Percentiles rank a stretch among this genome's conserved stretches.
These are phyloP conservation scores for Atherinosoma microstoma DNA, from an alignment of 2,797 vertebrate genomes.

Conservation along the genomic window DNA sequence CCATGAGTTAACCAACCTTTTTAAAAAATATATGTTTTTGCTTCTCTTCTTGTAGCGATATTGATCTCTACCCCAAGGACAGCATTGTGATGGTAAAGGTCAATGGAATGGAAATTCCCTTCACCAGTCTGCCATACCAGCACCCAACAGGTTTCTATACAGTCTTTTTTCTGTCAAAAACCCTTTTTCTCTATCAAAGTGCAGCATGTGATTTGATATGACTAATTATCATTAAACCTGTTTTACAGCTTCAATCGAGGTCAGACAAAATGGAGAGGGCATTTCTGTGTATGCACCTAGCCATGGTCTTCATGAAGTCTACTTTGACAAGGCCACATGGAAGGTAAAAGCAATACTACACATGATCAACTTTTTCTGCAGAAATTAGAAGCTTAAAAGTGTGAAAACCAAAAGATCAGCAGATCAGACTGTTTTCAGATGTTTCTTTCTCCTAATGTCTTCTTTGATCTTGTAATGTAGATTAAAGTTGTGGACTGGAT, in stretches of 20 bases:
- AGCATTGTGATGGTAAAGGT: slow-evolving; percentile 75
- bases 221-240: not conserved
- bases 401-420: not conserved
- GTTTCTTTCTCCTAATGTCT: not conserved
- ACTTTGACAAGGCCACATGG: slow-evolving; percentile 73
- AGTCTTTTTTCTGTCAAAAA: not conserved
- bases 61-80: slow-evolving; percentile 79
- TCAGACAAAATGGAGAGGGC: slow-evolving; percentile 72
- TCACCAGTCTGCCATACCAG: slow-evolving; percentile 74
- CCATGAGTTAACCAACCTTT: slow-evolving; percentile 9
- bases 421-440: not conserved
- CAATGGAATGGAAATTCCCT: slow-evolving; percentile 78
- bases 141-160: slow-evolving; percentile 65
- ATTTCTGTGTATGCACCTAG: slow-evolving; percentile 75
- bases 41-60: slow-evolving; percentile 68
- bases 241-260: slow-evolving; percentile 69
- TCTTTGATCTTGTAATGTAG: slow-evolving; percentile 43
- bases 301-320: slow-evolving; percentile 82
- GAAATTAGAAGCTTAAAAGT: not conserved
- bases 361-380: not conserved
- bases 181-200: no score
- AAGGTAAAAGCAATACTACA: slow-evolving; percentile 65
- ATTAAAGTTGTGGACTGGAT: slow-evolving; percentile 85
- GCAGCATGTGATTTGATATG: no score
- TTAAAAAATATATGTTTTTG: not conserved